A percentile compares a stretch with the other conserved stretches of the same genome.
These are phyloP conservation scores for Caenorhabditis latens DNA, from an alignment of 1,140 invertebrate genomes.

Conservation along the genomic window DNA sequence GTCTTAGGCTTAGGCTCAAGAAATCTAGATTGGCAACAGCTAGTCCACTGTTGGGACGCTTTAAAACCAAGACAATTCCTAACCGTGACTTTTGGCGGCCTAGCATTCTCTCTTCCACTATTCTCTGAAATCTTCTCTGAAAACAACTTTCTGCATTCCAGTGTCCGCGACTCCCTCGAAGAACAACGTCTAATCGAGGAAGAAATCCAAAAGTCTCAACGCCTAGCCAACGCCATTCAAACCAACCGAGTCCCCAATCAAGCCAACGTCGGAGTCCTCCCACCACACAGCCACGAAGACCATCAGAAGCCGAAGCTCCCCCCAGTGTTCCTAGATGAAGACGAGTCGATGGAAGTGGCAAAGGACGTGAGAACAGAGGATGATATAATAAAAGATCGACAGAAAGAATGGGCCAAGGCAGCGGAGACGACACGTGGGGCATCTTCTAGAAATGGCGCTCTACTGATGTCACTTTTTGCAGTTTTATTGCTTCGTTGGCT, in stretches of 20 bases:
- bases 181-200: conserved; percentile 10
- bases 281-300: conserved; percentile 10
- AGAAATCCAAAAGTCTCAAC: conserved; percentile 24
- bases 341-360: conserved; percentile 28
- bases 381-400: conserved; percentile 13
- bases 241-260: conserved; percentile 14
- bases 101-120: too few relatives aligned
- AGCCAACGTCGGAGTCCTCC: conserved; percentile 39
- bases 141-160: not conserved
- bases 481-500: not conserved
- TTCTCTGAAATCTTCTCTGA: not conserved
- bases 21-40: too few relatives aligned
- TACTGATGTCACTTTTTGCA: not conserved
- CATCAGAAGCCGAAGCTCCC: conserved; percentile 25
- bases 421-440: not conserved
- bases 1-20: too few relatives aligned
- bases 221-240: not conserved
- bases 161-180: conserved; percentile 46
- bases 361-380: conserved; percentile 28
- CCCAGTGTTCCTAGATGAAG: conserved; percentile 32
- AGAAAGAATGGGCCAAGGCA: conserved; percentile 19
- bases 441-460: not conserved
- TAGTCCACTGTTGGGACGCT: too few relatives aligned
- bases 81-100: too few relatives aligned
- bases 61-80: too few relatives aligned